Conservation (phyloP, 2,113 vertebrate species). For the Spermophilus dauricus region DNA sequence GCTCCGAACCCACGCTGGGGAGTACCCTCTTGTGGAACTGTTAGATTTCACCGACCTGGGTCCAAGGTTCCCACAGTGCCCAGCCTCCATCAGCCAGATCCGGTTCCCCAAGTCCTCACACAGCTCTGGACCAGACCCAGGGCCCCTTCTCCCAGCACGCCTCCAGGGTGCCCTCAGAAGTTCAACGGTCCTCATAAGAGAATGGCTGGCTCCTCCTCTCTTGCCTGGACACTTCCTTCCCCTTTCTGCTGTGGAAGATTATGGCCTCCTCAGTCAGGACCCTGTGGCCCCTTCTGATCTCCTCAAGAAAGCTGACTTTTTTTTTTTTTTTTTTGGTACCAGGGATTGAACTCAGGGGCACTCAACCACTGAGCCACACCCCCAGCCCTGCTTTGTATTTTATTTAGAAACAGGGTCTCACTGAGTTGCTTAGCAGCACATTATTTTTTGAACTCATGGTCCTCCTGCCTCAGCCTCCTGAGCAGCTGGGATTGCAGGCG, state of each 20-base stretch:
- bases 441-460: too few species aligned
- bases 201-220: background rate
- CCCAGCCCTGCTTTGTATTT: too few species aligned
- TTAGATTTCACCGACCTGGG: background rate
- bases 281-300: background rate
- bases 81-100: background rate
- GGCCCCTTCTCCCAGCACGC: accelerated
- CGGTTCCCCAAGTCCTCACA: accelerated
- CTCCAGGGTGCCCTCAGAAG: background rate
- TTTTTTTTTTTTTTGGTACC: too few species aligned
- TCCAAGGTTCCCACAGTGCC: background rate
- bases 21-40: background rate
- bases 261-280: too few species aligned
- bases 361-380: too few species aligned
- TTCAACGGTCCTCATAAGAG: background rate
- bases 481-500: too few species aligned
- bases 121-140: background rate
- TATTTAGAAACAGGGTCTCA: too few species aligned
- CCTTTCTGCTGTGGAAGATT: background rate
- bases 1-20: background rate
- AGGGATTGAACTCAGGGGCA: too few species aligned
- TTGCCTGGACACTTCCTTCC: background rate
- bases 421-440: too few species aligned
- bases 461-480: too few species aligned
- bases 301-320: background rate